Percentiles rank a stretch among this genome's conserved stretches.
Evolutionary conservation across 2,888 invertebrate genomes (phyloP).

Genomic region (Polydrusus pterygomalis): DNA sequence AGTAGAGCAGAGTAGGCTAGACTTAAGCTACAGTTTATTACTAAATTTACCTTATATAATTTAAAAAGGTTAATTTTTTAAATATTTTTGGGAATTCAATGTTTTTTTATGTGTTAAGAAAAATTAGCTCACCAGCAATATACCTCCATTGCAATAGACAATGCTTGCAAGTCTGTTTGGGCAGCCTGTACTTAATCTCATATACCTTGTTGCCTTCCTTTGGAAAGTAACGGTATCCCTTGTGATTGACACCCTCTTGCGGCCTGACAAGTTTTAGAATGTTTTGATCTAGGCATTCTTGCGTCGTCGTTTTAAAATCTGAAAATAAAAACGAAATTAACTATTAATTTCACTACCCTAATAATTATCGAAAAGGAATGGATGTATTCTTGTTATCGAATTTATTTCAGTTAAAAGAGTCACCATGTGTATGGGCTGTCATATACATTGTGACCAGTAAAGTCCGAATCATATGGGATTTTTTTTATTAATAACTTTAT

Average conservation of each 20-base stretch:
- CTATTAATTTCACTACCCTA: too few relatives aligned
- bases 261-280: conserved; percentile 75
- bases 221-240: conserved; percentile 81
- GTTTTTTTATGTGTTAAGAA: not conserved
- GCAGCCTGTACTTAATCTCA: conserved; percentile 77
- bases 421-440: too few relatives aligned
- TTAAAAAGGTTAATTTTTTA: not conserved
- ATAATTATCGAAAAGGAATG: too few relatives aligned
- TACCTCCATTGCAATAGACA: conserved; percentile 94
- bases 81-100: too few relatives aligned
- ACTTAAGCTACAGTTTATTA: too few relatives aligned
- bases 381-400: too few relatives aligned
- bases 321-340: conserved; percentile 18
- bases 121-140: conserved; percentile 77
- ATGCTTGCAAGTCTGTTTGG: conserved; percentile 82
- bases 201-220: conserved; percentile 86
- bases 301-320: conserved; percentile 80
- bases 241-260: conserved; percentile 72
- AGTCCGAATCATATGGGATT: too few relatives aligned
- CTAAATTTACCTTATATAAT: not conserved
- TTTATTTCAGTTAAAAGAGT: too few relatives aligned
- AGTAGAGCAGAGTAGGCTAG: too few relatives aligned
- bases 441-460: too few relatives aligned
- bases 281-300: conserved; percentile 86
- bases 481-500: too few relatives aligned